Evolutionary conservation across 1,140 invertebrate species (phyloP), one percentile per base, ranked within the genome.

Genomic region (Drosophila burlai): DNA sequence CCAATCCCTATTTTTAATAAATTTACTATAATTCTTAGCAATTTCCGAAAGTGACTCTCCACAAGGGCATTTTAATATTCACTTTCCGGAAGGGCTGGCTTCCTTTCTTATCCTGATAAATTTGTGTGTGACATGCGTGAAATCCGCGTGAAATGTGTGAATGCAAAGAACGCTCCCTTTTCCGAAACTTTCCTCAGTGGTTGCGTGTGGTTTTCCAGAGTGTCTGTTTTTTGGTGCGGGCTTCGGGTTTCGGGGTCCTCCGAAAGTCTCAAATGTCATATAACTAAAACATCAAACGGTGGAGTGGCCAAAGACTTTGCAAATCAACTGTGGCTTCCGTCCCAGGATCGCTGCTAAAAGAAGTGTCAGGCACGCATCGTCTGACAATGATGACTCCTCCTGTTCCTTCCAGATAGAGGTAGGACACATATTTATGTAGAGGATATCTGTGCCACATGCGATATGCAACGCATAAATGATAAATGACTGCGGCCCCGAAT

Each of bases 391-490:
- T 78, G 74, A 78, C 58, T 59, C 52, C 29, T 65, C 16, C 58
- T 24, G 18, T 24, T 21, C 29, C 16, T 24, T 26, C 13, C 57
- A 36, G 31, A 45, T 38, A 8, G 16, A 43, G 31, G 18, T 55
- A 4, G 11, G 21, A 16, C 42, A 31, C 24, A 31, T 42, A 7
- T 42, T 24, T 24, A 18, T 45, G 24, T 3, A 16, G 5, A 31
- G 34, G 34, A 24, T 36, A 67, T 26, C 40, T 45, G 38, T 40
- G 55, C 50, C 42, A 69, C 34, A 73, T 42, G 9, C 49, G 42
- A 31, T 34, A 38, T 80, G 84, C 84, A 87, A 77, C 74, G 69
- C 84, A 89, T 89, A 83, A 89, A 87, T 87, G 84, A 87, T 87
- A 87, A 87, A 87, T 89, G 84, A 89, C 77, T 87, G 84, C 68